phyloP scores from a whole-genome alignment of 2,888 invertebrate genomes.

The Halocaridina rubra region DNA sequence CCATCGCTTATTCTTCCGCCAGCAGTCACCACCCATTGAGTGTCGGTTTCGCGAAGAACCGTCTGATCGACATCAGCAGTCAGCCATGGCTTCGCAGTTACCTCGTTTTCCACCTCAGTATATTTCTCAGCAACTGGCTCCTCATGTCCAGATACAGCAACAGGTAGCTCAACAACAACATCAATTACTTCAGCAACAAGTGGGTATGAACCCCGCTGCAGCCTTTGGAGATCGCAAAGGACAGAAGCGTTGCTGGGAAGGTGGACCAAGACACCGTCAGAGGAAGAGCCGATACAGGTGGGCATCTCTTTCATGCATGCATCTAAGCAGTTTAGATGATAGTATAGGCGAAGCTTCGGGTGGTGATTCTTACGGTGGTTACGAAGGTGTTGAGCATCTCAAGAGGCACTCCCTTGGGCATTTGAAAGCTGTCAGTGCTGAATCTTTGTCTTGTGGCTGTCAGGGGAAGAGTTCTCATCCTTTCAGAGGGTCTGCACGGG shows the following conservation, averaged over 20 bases:
- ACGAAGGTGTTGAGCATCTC: constrained; percentile 60
- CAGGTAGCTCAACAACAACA: constrained; percentile 12
- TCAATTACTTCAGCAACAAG: constrained; percentile 14
- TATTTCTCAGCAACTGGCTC: neutral
- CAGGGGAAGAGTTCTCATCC: neutral
- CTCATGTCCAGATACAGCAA: neutral
- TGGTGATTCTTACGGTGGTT: constrained; percentile 56
- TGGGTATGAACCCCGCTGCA: constrained; percentile 15
- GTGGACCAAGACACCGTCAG: constrained; percentile 23
- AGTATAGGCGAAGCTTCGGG: constrained; percentile 48
- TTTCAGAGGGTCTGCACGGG: neutral
- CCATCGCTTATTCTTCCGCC: constrained; percentile 31
- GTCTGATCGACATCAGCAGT: neutral
- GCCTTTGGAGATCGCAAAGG: constrained; percentile 22
- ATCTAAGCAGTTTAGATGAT: constrained; percentile 33
- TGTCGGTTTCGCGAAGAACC: neutral
- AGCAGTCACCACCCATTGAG: neutral
- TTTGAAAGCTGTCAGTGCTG: constrained; percentile 15
- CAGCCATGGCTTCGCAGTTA: neutral
- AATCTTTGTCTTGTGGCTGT: constrained; percentile 14
- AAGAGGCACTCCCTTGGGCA: constrained; percentile 45
- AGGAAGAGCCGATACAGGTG: constrained; percentile 59
- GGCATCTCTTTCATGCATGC: constrained; percentile 56
- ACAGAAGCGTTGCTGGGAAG: constrained; percentile 28
- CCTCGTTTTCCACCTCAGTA: neutral